These are phyloP conservation scores for Callaeas wilsoni DNA, from an alignment of 2,113 vertebrate genomes.

Conservation along the genomic window DNA sequence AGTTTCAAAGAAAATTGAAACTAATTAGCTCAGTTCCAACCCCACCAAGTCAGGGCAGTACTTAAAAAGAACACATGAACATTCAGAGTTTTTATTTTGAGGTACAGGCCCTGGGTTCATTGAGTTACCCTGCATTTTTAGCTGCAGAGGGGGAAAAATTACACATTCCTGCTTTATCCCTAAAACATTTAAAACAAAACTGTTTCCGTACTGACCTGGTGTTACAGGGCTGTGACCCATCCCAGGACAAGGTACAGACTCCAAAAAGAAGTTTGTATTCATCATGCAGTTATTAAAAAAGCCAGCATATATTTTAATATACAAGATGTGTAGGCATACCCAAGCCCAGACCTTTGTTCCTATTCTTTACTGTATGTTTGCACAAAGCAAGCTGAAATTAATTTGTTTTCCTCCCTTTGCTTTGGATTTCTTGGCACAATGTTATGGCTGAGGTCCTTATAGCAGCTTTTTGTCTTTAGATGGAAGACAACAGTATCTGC, in stretches of 20 bases:
- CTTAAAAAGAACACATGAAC: background rate
- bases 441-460: background rate
- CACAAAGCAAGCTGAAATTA: background rate
- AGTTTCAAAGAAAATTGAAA: background rate
- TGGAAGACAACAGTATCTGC: background rate
- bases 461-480: background rate
- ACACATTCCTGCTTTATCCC: background rate
- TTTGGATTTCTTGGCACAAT: background rate
- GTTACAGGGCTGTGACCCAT: background rate
- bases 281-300: background rate
- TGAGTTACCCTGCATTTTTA: background rate
- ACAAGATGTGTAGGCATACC: background rate
- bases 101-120: background rate
- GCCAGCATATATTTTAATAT: background rate
- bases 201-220: background rate
- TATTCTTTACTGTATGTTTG: background rate
- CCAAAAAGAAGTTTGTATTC: background rate
- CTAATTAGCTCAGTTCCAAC: background rate
- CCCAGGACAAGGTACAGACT: background rate
- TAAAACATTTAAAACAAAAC: background rate
- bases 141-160: background rate
- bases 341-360: background rate
- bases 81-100: background rate
- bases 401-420: background rate
- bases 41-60: accelerated